A percentile compares a stretch with the other conserved stretches of the same genome.
Conservation (phyloP, 2,797 vertebrate species). For the Atherinosoma microstoma region DNA sequence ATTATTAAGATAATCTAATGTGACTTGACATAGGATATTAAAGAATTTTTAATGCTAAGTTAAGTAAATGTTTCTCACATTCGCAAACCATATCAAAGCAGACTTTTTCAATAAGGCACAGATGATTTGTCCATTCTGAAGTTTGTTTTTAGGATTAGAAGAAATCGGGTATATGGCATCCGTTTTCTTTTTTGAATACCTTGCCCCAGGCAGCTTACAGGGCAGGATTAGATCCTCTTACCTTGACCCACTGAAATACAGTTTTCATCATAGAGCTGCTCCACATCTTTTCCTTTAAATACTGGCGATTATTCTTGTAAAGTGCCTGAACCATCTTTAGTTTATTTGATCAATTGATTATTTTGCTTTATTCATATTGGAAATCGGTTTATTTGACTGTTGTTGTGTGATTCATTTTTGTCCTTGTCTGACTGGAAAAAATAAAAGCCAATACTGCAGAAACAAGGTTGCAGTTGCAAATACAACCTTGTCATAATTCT, state of each 20-base stretch:
- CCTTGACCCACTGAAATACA: background rate
- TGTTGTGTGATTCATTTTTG: background rate
- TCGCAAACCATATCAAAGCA: conserved; percentile 7
- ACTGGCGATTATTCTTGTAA: background rate
- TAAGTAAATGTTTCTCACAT: conserved; percentile 8
- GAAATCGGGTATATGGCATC: background rate
- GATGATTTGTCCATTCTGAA: conserved; percentile 6
- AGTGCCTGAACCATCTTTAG: background rate
- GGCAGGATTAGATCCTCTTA: background rate
- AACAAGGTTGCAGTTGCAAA: background rate
- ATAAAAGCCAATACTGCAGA: background rate
- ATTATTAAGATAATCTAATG: conserved; percentile 37
- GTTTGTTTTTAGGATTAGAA: conserved; percentile 17
- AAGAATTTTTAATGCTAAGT: conserved; percentile 5
- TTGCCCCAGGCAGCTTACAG: background rate
- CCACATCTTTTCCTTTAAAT: background rate
- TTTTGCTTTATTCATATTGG: background rate
- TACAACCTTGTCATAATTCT: conserved; percentile 12
- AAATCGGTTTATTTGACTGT: background rate
- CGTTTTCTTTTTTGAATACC: background rate
- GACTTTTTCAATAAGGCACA: background rate
- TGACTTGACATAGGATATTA: conserved; percentile 26
- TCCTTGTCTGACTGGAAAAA: background rate
- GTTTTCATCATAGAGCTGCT: background rate
- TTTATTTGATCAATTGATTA: background rate